A percentile compares a stretch with the other conserved stretches of the same genome.
These are phyloP conservation scores for Drosophila biarmipes DNA, from an alignment of 1,140 invertebrate species.

Conservation along the genomic window DNA sequence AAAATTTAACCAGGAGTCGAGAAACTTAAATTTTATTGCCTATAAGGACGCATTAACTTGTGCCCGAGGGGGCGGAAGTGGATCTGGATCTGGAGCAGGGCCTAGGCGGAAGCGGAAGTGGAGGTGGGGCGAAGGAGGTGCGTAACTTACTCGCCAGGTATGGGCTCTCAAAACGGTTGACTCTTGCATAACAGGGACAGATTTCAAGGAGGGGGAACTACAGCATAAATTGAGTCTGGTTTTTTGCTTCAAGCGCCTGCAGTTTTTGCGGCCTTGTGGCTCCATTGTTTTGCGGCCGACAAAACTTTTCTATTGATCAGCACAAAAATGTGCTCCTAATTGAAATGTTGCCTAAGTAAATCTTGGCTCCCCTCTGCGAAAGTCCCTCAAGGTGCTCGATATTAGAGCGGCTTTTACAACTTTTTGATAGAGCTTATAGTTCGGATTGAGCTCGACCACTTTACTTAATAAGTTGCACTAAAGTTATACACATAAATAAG, in stretches of 20 bases:
- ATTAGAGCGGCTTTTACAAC: conserved; percentile 61
- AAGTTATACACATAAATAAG: conserved; percentile 44
- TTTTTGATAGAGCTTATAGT: conserved; percentile 63
- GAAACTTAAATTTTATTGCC: conserved; percentile 83
- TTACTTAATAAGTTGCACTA: conserved; percentile 58
- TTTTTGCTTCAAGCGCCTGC: conserved; percentile 39
- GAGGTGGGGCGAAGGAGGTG: conserved; percentile 20
- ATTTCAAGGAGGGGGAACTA: conserved; percentile 24
- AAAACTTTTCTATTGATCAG: conserved; percentile 72
- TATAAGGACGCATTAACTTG: conserved; percentile 82
- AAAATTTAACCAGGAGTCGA: conserved; percentile 69
- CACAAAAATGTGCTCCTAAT: conserved; percentile 63
- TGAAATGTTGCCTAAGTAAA: conserved; percentile 65
- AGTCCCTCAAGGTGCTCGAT: conserved; percentile 34
- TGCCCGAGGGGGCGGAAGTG: conserved; percentile 37
- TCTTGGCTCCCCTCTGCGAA: conserved; percentile 19
- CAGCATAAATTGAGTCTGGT: conserved; percentile 44
- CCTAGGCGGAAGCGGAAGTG: conserved; percentile 42
- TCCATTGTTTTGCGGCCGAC: conserved; percentile 33
- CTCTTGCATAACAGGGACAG: conserved; percentile 64
- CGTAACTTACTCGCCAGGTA: conserved; percentile 65
- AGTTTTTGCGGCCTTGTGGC: conserved; percentile 31
- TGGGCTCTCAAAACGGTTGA: conserved; percentile 12
- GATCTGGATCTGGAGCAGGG: conserved; percentile 24
- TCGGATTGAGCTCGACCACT: conserved; percentile 50